A percentile compares a stretch with the other conserved stretches of the same genome.
Conservation (phyloP, 2,797 vertebrate species). For the Hirundo rustica region DNA sequence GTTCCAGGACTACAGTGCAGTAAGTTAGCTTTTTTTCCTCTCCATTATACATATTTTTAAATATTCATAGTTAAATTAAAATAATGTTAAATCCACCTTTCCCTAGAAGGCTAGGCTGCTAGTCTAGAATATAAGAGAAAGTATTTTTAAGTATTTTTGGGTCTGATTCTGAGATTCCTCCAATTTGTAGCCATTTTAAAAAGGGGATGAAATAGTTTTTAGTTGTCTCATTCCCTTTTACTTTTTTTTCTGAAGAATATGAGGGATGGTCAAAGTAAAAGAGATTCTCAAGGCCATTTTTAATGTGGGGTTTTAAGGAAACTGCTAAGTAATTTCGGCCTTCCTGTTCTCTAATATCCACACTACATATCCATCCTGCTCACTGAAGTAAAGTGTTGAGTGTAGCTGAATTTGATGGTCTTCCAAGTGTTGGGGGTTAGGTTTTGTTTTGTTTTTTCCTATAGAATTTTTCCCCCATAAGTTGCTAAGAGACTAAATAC, state of each 20-base stretch:
- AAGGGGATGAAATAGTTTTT: background rate
- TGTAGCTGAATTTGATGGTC: background rate
- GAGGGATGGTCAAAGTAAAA: background rate
- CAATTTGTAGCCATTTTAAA: background rate
- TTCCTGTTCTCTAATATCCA: background rate
- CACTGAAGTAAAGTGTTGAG: background rate
- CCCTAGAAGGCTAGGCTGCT: background rate
- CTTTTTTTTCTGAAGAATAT: background rate
- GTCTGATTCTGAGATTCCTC: background rate
- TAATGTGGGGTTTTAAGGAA: background rate
- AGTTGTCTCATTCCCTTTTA: background rate
- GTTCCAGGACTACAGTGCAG: background rate
- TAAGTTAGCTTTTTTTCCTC: background rate
- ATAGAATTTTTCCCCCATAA: too few relatives aligned
- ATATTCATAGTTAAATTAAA: background rate
- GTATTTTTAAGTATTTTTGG: background rate
- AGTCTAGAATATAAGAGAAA: background rate
- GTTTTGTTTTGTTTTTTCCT: too few relatives aligned
- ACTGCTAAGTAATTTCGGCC: background rate
- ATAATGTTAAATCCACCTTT: background rate
- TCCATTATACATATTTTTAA: background rate
- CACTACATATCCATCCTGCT: background rate
- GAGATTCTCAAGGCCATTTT: background rate
- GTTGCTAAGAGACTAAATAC: too few relatives aligned
- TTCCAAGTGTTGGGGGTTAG: background rate